Evolutionary conservation across 37 sponge, comb jelly and placozoan species (phyloP).

Genomic region (Spongilla lacustris): DNA sequence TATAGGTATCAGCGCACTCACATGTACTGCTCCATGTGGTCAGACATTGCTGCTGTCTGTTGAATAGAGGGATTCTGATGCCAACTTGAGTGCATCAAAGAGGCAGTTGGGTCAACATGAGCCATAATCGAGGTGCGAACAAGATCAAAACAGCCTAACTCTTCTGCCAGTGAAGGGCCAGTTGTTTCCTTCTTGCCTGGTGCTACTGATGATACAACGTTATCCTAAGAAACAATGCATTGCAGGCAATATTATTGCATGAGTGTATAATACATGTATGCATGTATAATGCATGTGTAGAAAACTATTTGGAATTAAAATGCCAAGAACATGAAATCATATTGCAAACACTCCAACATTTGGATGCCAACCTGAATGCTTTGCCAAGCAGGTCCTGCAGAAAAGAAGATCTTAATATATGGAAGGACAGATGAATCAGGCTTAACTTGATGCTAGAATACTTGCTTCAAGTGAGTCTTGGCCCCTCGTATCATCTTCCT

Average conservation of each 20-base stretch:
- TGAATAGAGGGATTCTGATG: not conserved
- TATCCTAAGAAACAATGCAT: not conserved
- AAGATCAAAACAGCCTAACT: not conserved
- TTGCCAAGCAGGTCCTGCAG: not conserved
- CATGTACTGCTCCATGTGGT: not conserved
- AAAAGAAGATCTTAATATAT: not conserved
- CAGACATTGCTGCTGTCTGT: not conserved
- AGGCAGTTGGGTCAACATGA: not conserved
- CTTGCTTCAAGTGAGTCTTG: not conserved
- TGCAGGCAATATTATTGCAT: no score
- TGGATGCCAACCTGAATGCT: not conserved
- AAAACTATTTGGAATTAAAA: not conserved
- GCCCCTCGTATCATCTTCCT: not conserved
- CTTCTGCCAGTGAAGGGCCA: not conserved
- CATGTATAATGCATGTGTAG: not conserved
- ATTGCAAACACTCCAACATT: not conserved
- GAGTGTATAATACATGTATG: no score
- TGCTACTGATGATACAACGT: not conserved
- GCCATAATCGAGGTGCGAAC: no score
- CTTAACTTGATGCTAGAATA: not conserved
- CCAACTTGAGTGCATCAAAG: not conserved
- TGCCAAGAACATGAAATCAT: not conserved
- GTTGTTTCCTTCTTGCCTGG: not conserved
- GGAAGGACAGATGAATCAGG: not conserved
- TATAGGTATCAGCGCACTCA: not conserved